These are phyloP conservation scores for Tachyglossus aculeatus DNA, from an alignment of 2,797 vertebrate genomes.

Conservation along the genomic window DNA sequence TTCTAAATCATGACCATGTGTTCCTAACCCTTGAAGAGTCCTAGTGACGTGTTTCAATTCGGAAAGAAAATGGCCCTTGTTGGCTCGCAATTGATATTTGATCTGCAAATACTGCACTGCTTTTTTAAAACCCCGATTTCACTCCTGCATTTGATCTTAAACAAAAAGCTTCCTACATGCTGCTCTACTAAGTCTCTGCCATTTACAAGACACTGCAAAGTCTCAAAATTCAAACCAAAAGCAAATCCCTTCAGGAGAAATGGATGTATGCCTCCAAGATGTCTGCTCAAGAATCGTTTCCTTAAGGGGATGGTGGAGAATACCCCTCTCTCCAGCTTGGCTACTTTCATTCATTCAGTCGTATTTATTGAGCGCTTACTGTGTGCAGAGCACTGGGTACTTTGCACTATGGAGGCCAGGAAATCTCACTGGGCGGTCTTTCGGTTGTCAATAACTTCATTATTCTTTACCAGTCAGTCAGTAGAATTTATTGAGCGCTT, in stretches of 20 bases:
- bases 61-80: slow-evolving; percentile 40
- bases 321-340: no score
- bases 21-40: slow-evolving; percentile 65
- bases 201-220: slow-evolving; percentile 37
- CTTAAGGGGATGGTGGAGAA: no score
- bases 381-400: no score
- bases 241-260: slow-evolving; percentile 58
- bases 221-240: background rate
- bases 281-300: slow-evolving; percentile 24
- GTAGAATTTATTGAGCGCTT: no score
- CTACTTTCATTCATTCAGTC: no score
- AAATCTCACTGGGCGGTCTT: background rate
- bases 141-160: slow-evolving; percentile 57
- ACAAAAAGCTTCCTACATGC: slow-evolving; percentile 48
- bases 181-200: slow-evolving; percentile 25
- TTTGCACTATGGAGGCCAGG: background rate
- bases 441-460: background rate
- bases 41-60: slow-evolving; percentile 54
- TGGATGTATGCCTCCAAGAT: slow-evolving; percentile 46
- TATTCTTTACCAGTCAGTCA: no score
- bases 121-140: slow-evolving; percentile 43
- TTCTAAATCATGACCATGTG: slow-evolving; percentile 73
- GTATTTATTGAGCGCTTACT: no score
- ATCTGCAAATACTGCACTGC: slow-evolving; percentile 53
- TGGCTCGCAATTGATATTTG: slow-evolving; percentile 66